Conservation (phyloP, 1,140 invertebrate species). For the Pentalonia nigronervosa region DNA sequence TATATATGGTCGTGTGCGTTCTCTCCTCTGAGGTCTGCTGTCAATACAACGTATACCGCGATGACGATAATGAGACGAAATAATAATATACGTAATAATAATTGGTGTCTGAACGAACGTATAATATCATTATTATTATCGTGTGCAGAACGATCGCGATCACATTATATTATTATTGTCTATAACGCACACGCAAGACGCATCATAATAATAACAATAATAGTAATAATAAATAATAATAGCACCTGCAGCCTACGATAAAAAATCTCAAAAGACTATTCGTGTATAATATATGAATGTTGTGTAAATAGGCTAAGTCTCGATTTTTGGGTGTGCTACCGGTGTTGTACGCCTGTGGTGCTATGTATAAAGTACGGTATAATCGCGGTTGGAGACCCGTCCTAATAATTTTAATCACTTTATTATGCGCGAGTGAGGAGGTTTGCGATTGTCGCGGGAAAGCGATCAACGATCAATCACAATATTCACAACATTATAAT, state of each 20-base stretch:
- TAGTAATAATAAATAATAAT: background rate
- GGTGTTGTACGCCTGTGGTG: background rate
- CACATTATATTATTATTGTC: background rate
- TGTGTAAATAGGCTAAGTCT: background rate
- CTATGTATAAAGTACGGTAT: no score
- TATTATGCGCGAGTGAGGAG: no score
- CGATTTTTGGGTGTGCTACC: background rate
- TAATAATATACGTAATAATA: slow-evolving; percentile 7
- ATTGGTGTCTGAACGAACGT: background rate
- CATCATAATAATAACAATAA: background rate
- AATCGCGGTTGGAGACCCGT: background rate
- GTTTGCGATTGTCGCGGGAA: background rate
- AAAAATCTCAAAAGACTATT: background rate
- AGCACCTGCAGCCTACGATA: background rate
- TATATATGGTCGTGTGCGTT: background rate
- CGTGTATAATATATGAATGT: background rate
- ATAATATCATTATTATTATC: background rate
- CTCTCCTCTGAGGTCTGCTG: background rate
- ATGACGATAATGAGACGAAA: background rate
- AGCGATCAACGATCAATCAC: background rate
- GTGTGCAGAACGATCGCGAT: background rate
- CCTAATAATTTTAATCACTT: background rate
- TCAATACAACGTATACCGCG: background rate
- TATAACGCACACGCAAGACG: background rate
- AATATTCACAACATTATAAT: background rate